Base-by-base conservation (phyloP, 2,797 vertebrate genomes). In the Pteronotus mesoamericanus region DNA sequence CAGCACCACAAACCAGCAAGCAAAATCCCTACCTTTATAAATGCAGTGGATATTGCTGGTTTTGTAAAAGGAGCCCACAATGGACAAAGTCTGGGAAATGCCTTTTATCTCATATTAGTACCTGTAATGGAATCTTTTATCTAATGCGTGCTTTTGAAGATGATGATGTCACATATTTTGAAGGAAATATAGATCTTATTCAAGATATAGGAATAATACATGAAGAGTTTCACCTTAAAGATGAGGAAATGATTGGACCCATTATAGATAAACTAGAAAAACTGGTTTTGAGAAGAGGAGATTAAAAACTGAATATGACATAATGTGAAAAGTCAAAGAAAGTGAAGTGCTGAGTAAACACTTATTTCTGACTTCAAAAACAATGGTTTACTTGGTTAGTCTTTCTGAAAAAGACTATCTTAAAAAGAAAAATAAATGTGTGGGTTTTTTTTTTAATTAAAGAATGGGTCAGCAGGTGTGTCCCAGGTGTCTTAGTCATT, bases 101-200 rank as follows among this genome's bases (percentile, higher is more conserved):
- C 53, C 53, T 24, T 55, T 11, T 24, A 55, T 55, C 24, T 24
- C 22, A 55, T 55, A 24, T 55, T 55, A 55, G 8, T 55, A 9
- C 53, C 53, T 22, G 53, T 55, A 9, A 55, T 55, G 53, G 53
- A 55, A 55, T 22, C 53, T 55, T 55, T 55, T 22, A 15, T 24
- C 53, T 55, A 55, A 55, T 53, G 55, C 14, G 2, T 55, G 21
- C 53, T 55, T 55, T 24, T 55, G 99, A 99, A 98, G 26, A 46
- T 66, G 29, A 92, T 83, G 44, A 83, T 51, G 69, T 69, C 51
- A 80, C 39, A 32, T 57, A 61, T 61, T 6, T 61, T 61, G 57
- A 61, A 32, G 26, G 26, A 61, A 61, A 6, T 61, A 6, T 32
- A 61, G 11, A 61, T 61, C 10, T 6, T 61, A 29, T 32, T 61